These are phyloP conservation scores for Scomberomorus guttatus DNA, from an alignment of 2,797 vertebrate genomes.

Conservation along the genomic window DNA sequence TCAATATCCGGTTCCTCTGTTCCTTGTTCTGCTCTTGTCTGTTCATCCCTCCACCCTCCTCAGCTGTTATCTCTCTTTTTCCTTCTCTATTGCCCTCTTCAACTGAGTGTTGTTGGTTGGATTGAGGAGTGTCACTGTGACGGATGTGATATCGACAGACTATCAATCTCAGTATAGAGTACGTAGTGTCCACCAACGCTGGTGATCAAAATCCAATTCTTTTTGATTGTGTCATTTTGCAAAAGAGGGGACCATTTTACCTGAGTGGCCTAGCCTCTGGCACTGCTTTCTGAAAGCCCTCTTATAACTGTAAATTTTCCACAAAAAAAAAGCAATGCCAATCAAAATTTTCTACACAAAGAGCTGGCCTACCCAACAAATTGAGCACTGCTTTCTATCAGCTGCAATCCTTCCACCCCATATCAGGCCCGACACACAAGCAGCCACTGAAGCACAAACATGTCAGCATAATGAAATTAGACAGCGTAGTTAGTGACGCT, in stretches of 20 bases:
- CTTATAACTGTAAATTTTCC: not conserved
- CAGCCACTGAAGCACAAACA: constrained; percentile 58
- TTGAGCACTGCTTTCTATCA: constrained; percentile 53
- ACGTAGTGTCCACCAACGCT: not conserved
- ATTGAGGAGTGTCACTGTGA: constrained; percentile 27
- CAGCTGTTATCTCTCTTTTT: constrained; percentile 22
- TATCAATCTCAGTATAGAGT: constrained; percentile 29
- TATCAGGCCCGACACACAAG: constrained; percentile 38
- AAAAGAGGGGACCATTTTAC: constrained; percentile 46
- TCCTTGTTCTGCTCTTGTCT: not conserved
- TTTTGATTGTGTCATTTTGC: constrained; percentile 60
- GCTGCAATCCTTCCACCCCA: constrained; percentile 18
- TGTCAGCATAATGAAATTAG: constrained; percentile 84
- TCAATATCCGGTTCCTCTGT: constrained; percentile 49
- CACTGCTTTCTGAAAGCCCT: constrained; percentile 44
- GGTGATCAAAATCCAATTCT: constrained; percentile 52
- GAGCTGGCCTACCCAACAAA: constrained; percentile 19
- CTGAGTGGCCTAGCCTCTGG: constrained; percentile 37
- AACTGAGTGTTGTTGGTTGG: constrained; percentile 20
- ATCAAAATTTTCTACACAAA: constrained; percentile 38
- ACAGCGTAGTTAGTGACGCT: constrained; percentile 80
- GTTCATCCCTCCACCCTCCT: constrained; percentile 1
- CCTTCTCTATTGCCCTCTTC: constrained; percentile 15
- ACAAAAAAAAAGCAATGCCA: not conserved
- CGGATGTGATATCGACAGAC: constrained; percentile 33